Evolutionary conservation across 2,113 vertebrate genomes (phyloP).

Genomic region (Apeltes quadracus): DNA sequence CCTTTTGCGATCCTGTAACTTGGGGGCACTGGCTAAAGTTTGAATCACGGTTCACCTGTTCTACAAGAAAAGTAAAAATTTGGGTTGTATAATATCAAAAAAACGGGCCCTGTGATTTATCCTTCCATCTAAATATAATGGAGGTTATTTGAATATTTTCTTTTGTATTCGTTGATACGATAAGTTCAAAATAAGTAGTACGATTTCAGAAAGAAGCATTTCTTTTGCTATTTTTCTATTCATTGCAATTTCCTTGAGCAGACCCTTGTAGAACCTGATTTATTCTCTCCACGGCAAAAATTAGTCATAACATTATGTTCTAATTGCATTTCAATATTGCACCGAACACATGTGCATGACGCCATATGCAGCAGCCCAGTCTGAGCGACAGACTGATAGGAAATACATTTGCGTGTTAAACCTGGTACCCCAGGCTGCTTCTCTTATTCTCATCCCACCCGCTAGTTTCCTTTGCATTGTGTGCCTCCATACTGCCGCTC

Average conservation of each 20-base stretch:
- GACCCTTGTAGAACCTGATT: not conserved
- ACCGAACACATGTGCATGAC: not conserved
- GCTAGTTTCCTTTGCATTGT: conserved; percentile 44
- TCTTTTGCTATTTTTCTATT: not conserved
- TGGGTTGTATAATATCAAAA: too few relatives aligned
- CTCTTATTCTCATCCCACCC: not conserved
- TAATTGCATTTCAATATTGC: conserved; percentile 35
- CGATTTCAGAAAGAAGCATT: not conserved
- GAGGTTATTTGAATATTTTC: not conserved
- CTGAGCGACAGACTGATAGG: conserved; percentile 27
- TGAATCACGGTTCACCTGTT: not conserved
- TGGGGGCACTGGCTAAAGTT: not conserved
- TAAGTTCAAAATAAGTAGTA: too few relatives aligned
- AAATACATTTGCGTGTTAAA: conserved; percentile 39
- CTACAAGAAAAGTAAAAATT: not conserved
- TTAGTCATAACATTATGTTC: conserved; percentile 25
- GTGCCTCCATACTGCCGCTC: conserved; percentile 16
- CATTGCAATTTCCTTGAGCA: not conserved
- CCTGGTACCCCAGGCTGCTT: conserved; percentile 33
- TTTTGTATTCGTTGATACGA: too few relatives aligned
- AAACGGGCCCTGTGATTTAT: not conserved
- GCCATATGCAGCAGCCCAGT: conserved; percentile 22
- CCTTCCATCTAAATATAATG: not conserved
- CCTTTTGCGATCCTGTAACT: not conserved
- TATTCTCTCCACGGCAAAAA: conserved; percentile 25